Evolutionary conservation across 2,113 vertebrate species (phyloP).

Genomic region (Chionodraco myersi): DNA sequence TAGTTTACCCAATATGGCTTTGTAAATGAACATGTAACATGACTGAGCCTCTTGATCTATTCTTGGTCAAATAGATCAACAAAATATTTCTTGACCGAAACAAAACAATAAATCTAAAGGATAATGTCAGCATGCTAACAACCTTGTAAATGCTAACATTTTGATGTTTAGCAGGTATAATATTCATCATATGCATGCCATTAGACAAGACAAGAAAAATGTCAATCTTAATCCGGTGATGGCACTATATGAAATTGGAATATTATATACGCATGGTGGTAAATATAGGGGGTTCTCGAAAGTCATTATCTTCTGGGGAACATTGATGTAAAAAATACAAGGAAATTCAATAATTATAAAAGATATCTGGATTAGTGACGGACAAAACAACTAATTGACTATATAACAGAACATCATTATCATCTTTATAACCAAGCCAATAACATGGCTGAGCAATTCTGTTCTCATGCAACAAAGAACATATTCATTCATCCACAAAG

Average conservation of each 20-base stretch:
- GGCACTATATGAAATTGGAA: background rate
- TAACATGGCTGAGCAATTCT: background rate
- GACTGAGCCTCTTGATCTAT: too few species aligned
- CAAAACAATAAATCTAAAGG: too few species aligned
- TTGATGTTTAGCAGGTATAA: too few species aligned
- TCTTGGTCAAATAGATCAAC: background rate
- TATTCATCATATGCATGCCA: too few species aligned
- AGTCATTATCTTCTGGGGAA: background rate
- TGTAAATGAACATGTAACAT: too few species aligned
- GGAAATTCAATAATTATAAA: background rate
- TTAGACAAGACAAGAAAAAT: too few species aligned
- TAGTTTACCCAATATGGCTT: too few species aligned
- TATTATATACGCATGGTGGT: background rate
- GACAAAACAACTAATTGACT: background rate
- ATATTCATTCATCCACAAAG: constrained; percentile 34
- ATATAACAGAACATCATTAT: background rate
- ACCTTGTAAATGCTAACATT: too few species aligned
- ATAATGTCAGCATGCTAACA: background rate
- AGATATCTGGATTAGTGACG: background rate
- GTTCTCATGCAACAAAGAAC: background rate
- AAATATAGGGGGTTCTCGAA: background rate
- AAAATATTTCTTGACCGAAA: background rate
- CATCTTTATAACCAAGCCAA: background rate
- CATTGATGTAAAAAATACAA: background rate
- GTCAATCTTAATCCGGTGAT: background rate